A percentile compares a stretch with the other conserved stretches of the same genome.
These are phyloP conservation scores for Aphaenogaster floridana DNA, from an alignment of 1,140 invertebrate genomes.

Conservation along the genomic window DNA sequence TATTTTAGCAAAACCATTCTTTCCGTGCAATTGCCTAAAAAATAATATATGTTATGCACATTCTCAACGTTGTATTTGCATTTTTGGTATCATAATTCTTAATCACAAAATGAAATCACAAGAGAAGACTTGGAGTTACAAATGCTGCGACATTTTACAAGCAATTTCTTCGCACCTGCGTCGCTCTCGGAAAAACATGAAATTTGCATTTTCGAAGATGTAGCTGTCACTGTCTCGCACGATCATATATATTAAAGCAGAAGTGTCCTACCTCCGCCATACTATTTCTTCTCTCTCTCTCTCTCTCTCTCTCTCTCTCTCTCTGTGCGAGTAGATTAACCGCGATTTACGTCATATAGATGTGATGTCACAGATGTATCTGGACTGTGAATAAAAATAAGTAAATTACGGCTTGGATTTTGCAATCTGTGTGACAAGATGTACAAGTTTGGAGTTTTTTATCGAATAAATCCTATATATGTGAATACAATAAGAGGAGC, in stretches of 20 bases:
- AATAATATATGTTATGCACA: not conserved
- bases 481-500: not conserved
- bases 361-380: not conserved
- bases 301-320: not conserved
- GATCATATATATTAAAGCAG: not conserved
- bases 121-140: not conserved
- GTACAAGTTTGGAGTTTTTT: conserved; percentile 6
- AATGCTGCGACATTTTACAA: conserved; percentile 3
- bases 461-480: not conserved
- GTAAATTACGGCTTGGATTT: not conserved
- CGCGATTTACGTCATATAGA: conserved; percentile 12
- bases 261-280: not conserved
- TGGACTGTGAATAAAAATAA: conserved; percentile 22
- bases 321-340: conserved; percentile 7
- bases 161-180: not conserved
- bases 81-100: not conserved
- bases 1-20: too few relatives aligned
- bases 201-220: conserved; percentile 37
- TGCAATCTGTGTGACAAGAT: not conserved
- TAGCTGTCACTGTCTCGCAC: not conserved
- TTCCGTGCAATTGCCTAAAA: not conserved
- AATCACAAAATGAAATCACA: not conserved
- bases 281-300: not conserved
- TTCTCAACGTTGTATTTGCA: not conserved
- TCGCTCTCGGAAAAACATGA: conserved; percentile 12